Evolutionary conservation across 1,140 invertebrate genomes (phyloP).

Genomic region (Ctenoplectra terminalis): DNA sequence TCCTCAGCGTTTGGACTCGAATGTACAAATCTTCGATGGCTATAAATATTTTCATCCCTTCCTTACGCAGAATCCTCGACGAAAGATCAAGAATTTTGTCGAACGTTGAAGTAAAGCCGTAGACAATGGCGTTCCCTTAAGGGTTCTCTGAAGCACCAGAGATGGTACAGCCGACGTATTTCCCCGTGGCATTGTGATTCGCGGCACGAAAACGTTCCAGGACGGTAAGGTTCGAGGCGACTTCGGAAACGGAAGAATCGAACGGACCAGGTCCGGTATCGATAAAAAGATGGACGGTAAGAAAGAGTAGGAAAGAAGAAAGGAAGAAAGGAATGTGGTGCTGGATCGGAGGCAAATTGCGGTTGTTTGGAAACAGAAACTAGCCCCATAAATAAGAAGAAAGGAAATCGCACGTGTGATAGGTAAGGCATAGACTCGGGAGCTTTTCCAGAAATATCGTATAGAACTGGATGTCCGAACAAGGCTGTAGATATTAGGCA

Average conservation of each 20-base stretch:
- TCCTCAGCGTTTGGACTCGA: not conserved
- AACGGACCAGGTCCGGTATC: not conserved
- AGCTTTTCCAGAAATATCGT: slow-evolving; percentile 44
- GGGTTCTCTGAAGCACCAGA: not conserved
- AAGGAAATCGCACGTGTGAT: slow-evolving; percentile 26
- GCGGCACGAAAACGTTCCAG: slow-evolving; percentile 12
- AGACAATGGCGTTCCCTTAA: not conserved
- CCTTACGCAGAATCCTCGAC: not conserved
- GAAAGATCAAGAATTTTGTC: not conserved
- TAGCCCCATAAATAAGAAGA: slow-evolving; percentile 35
- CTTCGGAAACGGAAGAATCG: slow-evolving; percentile 8
- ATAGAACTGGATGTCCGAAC: slow-evolving; percentile 8
- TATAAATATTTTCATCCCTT: not conserved
- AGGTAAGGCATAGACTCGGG: not conserved
- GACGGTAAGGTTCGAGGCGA: not conserved
- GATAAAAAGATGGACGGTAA: not conserved
- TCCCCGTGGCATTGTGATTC: slow-evolving; percentile 8
- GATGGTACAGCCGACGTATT: slow-evolving; percentile 3
- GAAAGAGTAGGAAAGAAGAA: not conserved
- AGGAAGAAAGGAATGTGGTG: not conserved
- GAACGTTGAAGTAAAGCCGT: not conserved
- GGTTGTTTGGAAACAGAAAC: slow-evolving; percentile 26
- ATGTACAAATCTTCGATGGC: not conserved
- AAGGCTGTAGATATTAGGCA: slow-evolving; percentile 66
- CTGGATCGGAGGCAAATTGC: slow-evolving; percentile 25